These are phyloP conservation scores for Cinclus mexicanus DNA, from an alignment of 2,113 vertebrate species.

Conservation along the genomic window DNA sequence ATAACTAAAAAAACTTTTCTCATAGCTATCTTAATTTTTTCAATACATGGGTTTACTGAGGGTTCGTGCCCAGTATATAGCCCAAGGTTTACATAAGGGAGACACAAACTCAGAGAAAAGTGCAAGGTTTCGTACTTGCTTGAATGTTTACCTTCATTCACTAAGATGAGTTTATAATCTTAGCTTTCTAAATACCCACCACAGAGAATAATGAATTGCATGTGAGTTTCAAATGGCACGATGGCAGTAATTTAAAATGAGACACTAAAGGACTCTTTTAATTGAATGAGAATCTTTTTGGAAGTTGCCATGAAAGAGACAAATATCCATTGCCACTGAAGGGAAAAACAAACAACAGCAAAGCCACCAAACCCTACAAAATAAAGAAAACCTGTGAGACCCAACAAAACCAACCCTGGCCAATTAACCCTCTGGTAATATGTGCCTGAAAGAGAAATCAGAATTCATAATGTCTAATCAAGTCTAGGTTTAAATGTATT, in stretches of 20 bases:
- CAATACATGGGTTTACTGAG: background rate
- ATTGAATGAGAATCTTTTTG: background rate
- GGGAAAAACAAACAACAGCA: background rate
- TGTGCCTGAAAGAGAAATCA: background rate
- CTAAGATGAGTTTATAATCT: background rate
- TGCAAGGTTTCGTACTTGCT: background rate
- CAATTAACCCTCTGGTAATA: background rate
- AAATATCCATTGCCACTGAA: background rate
- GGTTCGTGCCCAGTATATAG: background rate
- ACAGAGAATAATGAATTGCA: background rate
- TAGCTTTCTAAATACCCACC: background rate
- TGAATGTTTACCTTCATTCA: background rate
- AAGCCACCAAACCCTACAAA: rapidly evolving
- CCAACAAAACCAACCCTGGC: rapidly evolving
- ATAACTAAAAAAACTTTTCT: background rate
- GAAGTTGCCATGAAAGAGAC: background rate
- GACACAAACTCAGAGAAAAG: background rate
- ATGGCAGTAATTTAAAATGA: background rate
- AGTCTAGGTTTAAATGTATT: background rate
- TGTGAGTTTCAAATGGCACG: background rate
- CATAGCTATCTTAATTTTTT: background rate
- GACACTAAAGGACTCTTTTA: background rate
- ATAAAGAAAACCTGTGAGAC: background rate
- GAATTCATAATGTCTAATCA: background rate
- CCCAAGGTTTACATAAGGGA: background rate